Percentiles rank a stretch among this genome's conserved stretches.
phyloP scores from a whole-genome alignment of 1,140 invertebrate species.

The Macrotrachela quadricornifera region DNA sequence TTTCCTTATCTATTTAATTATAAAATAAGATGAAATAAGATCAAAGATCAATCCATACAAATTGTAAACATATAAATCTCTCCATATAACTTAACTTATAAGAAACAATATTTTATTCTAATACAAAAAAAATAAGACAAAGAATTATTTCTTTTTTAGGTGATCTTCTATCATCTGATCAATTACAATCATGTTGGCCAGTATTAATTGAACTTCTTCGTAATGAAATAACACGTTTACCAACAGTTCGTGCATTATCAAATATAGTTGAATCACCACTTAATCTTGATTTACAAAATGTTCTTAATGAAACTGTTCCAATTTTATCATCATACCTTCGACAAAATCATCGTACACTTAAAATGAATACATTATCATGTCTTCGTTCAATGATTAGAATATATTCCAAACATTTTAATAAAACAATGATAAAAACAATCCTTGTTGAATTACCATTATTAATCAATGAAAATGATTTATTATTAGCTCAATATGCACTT shows the following conservation, averaged over 20 bases:
- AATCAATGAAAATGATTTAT: conserved; percentile 73
- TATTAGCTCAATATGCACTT: conserved; percentile 63
- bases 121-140: too few relatives aligned
- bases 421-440: conserved; percentile 37
- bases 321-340: conserved; percentile 75
- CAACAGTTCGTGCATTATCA: conserved; percentile 79
- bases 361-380: conserved; percentile 66
- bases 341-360: conserved; percentile 85
- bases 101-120: conserved; percentile 42
- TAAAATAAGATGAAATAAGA: too few relatives aligned
- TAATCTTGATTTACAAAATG: background rate
- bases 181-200: conserved; percentile 54
- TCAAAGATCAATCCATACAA: too few relatives aligned
- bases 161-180: conserved; percentile 49
- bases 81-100: too few relatives aligned
- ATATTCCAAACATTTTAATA: conserved; percentile 47
- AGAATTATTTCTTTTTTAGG: conserved; percentile 75
- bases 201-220: conserved; percentile 76
- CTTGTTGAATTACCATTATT: conserved; percentile 64
- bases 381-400: conserved; percentile 69
- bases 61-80: too few relatives aligned
- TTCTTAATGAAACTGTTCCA: conserved; percentile 58
- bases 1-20: too few relatives aligned
- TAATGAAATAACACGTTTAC: conserved; percentile 87
- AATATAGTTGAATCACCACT: conserved; percentile 50